Evolutionary conservation across 2,888 invertebrate genomes (phyloP).

Genomic region (Prosapia bicincta): DNA sequence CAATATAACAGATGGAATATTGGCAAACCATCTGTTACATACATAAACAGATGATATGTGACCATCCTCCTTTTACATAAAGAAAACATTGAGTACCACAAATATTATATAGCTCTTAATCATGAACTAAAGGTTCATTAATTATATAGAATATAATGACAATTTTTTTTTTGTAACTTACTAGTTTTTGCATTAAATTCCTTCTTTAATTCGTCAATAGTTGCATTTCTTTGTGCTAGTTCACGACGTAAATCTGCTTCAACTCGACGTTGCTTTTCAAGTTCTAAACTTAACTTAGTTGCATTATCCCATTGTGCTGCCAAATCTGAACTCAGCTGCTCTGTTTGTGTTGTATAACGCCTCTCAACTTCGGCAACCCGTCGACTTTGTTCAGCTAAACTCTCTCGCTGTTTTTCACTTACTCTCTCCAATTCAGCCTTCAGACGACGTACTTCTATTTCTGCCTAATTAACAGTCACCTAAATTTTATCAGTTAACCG

Average conservation of each 20-base stretch:
- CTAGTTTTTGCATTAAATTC: constrained; percentile 74
- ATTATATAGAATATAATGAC: too few species aligned
- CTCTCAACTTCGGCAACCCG: constrained; percentile 44
- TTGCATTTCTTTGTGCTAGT: constrained; percentile 66
- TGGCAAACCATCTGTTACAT: too few species aligned
- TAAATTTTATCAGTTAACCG: neutral
- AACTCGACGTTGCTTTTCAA: constrained; percentile 74
- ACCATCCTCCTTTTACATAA: too few species aligned
- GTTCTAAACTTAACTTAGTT: constrained; percentile 68
- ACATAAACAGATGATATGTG: too few species aligned
- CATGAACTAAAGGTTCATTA: too few species aligned
- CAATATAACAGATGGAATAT: too few species aligned
- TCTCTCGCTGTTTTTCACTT: constrained; percentile 68
- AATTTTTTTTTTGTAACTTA: constrained; percentile 45
- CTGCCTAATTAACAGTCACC: constrained; percentile 52
- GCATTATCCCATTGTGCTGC: constrained; percentile 78
- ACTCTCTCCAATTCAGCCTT: constrained; percentile 75
- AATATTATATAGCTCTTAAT: too few species aligned
- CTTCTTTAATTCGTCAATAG: constrained; percentile 75
- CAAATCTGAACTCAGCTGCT: constrained; percentile 74
- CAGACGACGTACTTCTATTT: constrained; percentile 69
- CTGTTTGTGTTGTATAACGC: constrained; percentile 53
- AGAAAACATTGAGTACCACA: too few species aligned
- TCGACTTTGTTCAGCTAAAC: constrained; percentile 65
- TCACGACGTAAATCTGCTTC: constrained; percentile 75